Evolutionary conservation across 2,888 invertebrate genomes (phyloP), one percentile per base, ranked within the genome.

Genomic region (Euspilapteryx auroguttella): DNA sequence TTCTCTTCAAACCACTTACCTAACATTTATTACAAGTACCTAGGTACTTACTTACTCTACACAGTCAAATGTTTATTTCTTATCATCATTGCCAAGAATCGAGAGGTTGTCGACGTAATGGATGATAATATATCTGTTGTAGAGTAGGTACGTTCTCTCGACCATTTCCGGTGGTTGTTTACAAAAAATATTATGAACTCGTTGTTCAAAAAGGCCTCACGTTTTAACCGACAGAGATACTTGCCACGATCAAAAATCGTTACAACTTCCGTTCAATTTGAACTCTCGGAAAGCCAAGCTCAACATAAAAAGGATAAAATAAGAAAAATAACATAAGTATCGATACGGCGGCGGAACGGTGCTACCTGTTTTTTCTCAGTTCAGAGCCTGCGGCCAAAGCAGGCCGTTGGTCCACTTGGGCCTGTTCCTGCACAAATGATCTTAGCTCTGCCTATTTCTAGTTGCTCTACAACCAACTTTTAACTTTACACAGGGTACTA

Each of bases 191-290:
- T 24, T 12, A 58, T 51, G 61, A 58, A 63, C 61, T 59, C 48
- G 55, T 59, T 58, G n/a, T n/a, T n/a, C 56, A 47, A 55, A 55
- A 55, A 52, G 49, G 47, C 51, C 47, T 45, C 51, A 52, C 51
- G 51, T 53, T 63, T 63, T 50, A 57, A 54, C 56, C 61, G 49
- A 50, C 49, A 54, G 50, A 68, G 68, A 73, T 71, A 68, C 65
- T 65, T 58, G 64, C 52, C 53, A 55, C 68, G 71, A 73, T 73
- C 71, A 71, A 75, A 71, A 71, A 69, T 71, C 64, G 69, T 69
- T 68, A 68, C 71, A 71, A 71, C 75, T 71, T 75, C 75, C 73
- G 75, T 68, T 73, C 57, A 61, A 50, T 50, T 52, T 55, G 49
- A 55, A 61, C 62, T 44, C 59, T 54, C 53, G 46, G 41, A 55